Evolutionary conservation across 2,797 vertebrate species (phyloP), one percentile per base, ranked within the genome.

Genomic region (Mus caroli): DNA sequence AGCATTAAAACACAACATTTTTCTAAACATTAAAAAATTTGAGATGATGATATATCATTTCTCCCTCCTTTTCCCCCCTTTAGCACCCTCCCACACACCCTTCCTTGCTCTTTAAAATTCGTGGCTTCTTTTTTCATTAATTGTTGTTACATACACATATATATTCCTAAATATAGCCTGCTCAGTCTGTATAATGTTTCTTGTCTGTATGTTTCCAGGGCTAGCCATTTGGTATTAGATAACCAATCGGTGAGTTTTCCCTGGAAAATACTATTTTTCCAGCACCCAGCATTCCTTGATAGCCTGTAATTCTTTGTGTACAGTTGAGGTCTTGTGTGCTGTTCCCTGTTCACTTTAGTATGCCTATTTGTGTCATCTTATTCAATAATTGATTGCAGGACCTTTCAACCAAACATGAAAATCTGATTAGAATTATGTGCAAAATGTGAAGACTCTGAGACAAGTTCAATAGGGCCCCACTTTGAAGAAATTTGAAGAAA

Each of bases 351-450:
- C 43, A 50, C 17, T 22, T 64, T 85, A 85, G 60, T 85, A n/a
- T n/a, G 28, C 17, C 60, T 62, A n/a, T 85, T 67, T 3, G 12
- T 82, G 5, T 64, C 17, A 84, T 50, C 40, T 50, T 84, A 62
- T 64, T 85, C 60, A 50, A 13, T 78, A 90, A 94, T 90, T 17
- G 84, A 93, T 92, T 92, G 46, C 77, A 92, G 40, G 37, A 71
- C 13, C 79, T 15, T 15, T 34, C 89, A 85, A 91, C 56, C 92
- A 97, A 91, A 67, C 84, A 73, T 91, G 3, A 34, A 85, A 46
- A 85, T 3, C 69, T 94, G 11, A 34, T 92, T 95, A 96, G n/a
- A 94, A 85, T 95, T 94, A 83, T 80, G 60, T 4, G 7, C 71
- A 96, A 91, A 84, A 88, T 94, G n/a, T 91, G 20, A 34, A 11